These are phyloP conservation scores for Patella vulgata DNA, from an alignment of 1,140 invertebrate genomes.

Conservation along the genomic window DNA sequence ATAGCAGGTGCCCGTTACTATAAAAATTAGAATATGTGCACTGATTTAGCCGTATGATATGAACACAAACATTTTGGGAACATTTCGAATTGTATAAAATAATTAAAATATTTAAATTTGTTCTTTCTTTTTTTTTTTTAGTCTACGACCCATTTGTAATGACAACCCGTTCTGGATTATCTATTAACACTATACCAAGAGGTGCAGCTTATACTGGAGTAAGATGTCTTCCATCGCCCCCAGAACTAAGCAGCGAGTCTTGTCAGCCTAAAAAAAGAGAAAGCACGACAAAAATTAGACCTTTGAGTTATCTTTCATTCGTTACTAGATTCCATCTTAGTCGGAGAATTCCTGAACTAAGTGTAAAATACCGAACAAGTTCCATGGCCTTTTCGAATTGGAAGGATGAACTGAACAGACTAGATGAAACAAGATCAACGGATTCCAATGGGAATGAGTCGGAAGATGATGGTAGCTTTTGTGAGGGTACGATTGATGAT, in stretches of 20 bases:
- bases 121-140: constrained; percentile 28
- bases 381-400: constrained; percentile 20
- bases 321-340: constrained; percentile 45
- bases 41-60: no score
- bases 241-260: constrained; percentile 1
- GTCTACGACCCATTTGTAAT: constrained; percentile 46
- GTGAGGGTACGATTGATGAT: background rate
- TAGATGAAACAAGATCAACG: constrained; percentile 4
- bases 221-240: background rate
- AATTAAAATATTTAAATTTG: no score
- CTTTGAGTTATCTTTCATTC: constrained; percentile 47
- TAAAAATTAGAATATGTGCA: no score
- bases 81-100: no score
- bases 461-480: constrained; percentile 19
- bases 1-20: no score
- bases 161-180: constrained; percentile 48
- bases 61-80: no score
- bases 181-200: constrained; percentile 37
- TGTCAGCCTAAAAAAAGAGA: constrained; percentile 15
- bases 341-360: constrained; percentile 31
- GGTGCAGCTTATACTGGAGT: background rate
- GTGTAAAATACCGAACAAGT: constrained; percentile 29
- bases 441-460: constrained; percentile 9
- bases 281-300: constrained; percentile 28
- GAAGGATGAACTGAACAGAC: constrained; percentile 1